Percentiles rank a stretch among this genome's conserved stretches.
These are phyloP conservation scores for Sporophila hypoxantha DNA, from an alignment of 2,113 vertebrate genomes.

Conservation along the genomic window DNA sequence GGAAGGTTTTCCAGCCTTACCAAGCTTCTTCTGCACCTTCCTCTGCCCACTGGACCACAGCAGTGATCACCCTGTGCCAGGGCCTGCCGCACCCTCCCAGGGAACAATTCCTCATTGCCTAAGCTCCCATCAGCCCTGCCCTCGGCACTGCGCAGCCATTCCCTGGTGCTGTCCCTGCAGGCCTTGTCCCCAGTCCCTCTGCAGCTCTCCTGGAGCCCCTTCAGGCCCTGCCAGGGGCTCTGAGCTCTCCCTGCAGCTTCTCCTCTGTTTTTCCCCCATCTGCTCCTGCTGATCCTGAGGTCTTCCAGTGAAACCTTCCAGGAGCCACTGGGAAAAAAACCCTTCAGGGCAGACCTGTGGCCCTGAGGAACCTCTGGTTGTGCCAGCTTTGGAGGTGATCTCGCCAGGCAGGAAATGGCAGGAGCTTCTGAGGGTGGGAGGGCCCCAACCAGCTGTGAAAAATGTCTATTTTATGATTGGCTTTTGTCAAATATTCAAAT, in stretches of 20 bases:
- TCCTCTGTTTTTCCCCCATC: neutral
- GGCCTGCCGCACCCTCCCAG: neutral
- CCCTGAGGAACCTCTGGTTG: neutral
- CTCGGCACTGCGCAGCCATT: too few relatives aligned
- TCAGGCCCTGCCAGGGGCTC: too few relatives aligned
- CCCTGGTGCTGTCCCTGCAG: too few relatives aligned
- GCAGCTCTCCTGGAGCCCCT: too few relatives aligned
- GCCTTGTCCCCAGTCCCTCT: too few relatives aligned
- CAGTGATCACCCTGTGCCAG: neutral
- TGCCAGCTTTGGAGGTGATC: fast-evolving
- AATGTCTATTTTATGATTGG: too few relatives aligned
- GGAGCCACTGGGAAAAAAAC: neutral
- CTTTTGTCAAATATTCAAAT: too few relatives aligned
- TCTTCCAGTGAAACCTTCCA: neutral
- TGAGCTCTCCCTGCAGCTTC: too few relatives aligned
- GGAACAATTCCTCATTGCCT: too few relatives aligned
- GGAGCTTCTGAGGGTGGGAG: neutral
- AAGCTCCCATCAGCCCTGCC: too few relatives aligned
- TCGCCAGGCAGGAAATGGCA: neutral
- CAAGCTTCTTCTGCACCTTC: neutral
- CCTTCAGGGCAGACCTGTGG: fast-evolving
- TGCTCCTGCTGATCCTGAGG: neutral
- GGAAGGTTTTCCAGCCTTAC: neutral
- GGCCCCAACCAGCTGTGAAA: neutral
- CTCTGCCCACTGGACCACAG: neutral